Base-by-base conservation (phyloP, 2,797 vertebrate species). In the Knipowitschia caucasica region DNA sequence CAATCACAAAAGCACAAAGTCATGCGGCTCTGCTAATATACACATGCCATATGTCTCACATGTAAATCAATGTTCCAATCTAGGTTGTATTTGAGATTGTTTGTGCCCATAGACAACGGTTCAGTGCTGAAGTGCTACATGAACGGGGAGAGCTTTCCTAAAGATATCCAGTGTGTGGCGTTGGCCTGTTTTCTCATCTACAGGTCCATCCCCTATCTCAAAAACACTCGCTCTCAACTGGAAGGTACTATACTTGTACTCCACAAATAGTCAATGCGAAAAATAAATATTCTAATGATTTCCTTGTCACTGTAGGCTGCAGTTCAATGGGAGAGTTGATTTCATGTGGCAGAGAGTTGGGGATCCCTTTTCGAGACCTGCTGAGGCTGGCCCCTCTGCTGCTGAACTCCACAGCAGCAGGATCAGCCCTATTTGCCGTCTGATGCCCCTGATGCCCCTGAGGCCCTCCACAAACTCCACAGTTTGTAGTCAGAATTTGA, bases 181-280 rank as follows among this genome's bases (percentile, higher is more conserved):
- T 75, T 99, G 81, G 92, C 95, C 44, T 95, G 93, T 73, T 98
- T 98, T 80, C 89, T 99, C 2, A 90, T 96, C 31, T 98, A 97
- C 81, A 91, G 96, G 70, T 93, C 94, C 0, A 87, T 99, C 62
- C 95, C 94, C 0, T 92, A 86, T 0, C 90, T 91, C 0, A 86
- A 74, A 38, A 92, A 90, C 69, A 83, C 91, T 29, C 73, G 74
- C 26, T 67, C 69, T 56, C 77, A 85, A 51, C 75, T 89, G 56
- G 79, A 88, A 54, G 86, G 89, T 90, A 62, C 75, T 58, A 50
- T 25, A 66, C 53, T 15, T 29, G 27, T 11, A 21, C 15, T 44
- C 2, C 38, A 24, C 20, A 25, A 20, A 15, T 15, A 9, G 14
- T 34, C 3, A 4, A 46, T 52, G 17, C 17, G 14, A 9, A 43